Evolutionary conservation across 2,797 vertebrate genomes (phyloP).

Genomic region (Pempheris klunzingeri): DNA sequence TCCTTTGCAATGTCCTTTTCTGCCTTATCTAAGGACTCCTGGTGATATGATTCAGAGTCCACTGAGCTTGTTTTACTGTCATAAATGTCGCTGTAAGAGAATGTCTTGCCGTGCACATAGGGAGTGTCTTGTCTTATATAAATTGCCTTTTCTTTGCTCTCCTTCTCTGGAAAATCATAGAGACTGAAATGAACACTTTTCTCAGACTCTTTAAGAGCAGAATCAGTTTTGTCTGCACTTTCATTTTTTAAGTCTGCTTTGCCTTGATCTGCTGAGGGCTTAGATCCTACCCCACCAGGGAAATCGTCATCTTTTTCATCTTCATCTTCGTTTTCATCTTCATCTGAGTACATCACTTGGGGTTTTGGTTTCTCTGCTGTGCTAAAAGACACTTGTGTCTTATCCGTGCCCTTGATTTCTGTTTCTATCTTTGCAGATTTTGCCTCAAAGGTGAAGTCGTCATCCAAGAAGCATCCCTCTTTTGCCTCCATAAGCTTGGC

Average conservation of each 20-base stretch:
- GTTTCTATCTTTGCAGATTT: slow-evolving; percentile 74
- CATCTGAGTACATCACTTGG: slow-evolving; percentile 78
- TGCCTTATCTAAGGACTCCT: slow-evolving; percentile 73
- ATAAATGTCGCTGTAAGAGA: slow-evolving; percentile 94
- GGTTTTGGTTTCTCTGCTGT: slow-evolving; percentile 68
- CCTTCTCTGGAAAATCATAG: slow-evolving; percentile 80
- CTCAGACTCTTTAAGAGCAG: slow-evolving; percentile 71
- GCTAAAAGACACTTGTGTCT: slow-evolving; percentile 60
- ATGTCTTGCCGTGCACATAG: slow-evolving; percentile 93
- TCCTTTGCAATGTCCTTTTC: slow-evolving; percentile 62
- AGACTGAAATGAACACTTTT: slow-evolving; percentile 83
- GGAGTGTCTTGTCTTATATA: slow-evolving; percentile 96
- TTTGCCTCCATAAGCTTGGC: slow-evolving; percentile 91
- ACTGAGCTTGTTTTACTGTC: slow-evolving; percentile 87
- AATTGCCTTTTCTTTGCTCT: slow-evolving; percentile 69
- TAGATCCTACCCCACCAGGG: slow-evolving; percentile 54
- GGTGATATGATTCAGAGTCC: slow-evolving; percentile 80
- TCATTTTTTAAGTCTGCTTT: slow-evolving; percentile 59
- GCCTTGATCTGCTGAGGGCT: slow-evolving; percentile 58
- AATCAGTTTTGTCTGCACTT: slow-evolving; percentile 55
- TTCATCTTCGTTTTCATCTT: slow-evolving; percentile 79
- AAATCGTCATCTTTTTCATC: slow-evolving; percentile 73
- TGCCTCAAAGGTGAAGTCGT: slow-evolving; percentile 84
- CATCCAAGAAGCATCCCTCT: slow-evolving; percentile 94
- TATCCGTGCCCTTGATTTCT: slow-evolving; percentile 53